Percentiles rank a stretch among this genome's conserved stretches.
Conservation (phyloP, 2,888 invertebrate genomes). For the Synergus gifuensis region DNA sequence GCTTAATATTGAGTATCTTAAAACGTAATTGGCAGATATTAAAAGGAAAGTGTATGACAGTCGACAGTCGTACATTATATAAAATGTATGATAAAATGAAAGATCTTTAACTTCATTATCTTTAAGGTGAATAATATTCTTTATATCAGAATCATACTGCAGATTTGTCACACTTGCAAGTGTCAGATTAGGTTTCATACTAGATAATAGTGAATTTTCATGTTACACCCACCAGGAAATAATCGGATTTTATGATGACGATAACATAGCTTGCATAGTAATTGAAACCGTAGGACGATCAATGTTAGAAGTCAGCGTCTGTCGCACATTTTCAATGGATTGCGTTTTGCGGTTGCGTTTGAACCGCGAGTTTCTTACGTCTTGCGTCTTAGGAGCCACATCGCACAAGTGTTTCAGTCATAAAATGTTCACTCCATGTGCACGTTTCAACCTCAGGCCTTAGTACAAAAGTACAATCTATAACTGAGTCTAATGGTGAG, state of each 20-base stretch:
- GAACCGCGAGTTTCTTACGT: not conserved
- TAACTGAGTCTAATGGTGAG: constrained; percentile 55
- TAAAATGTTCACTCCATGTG: constrained; percentile 20
- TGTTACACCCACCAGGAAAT: not conserved
- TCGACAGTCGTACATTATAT: too few relatives aligned
- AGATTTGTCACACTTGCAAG: too few relatives aligned
- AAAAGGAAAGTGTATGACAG: not conserved
- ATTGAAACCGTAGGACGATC: not conserved
- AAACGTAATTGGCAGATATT: not conserved
- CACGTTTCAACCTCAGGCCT: constrained; percentile 32
- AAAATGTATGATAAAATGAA: too few relatives aligned
- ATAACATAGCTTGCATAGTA: not conserved
- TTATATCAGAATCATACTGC: too few relatives aligned
- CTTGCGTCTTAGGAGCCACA: not conserved
- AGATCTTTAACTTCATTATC: too few relatives aligned
- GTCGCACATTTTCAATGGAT: constrained; percentile 10
- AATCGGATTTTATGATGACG: not conserved
- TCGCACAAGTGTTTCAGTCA: not conserved
- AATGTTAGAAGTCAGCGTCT: not conserved
- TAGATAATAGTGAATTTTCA: not conserved
- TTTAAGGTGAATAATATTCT: too few relatives aligned
- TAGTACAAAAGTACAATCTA: constrained; percentile 17
- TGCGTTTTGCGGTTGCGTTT: constrained; percentile 17
- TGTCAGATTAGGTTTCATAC: not conserved
- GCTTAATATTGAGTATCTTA: not conserved